Base-by-base conservation (phyloP, 2,888 invertebrate species). In the Margaritifera margaritifera region DNA sequence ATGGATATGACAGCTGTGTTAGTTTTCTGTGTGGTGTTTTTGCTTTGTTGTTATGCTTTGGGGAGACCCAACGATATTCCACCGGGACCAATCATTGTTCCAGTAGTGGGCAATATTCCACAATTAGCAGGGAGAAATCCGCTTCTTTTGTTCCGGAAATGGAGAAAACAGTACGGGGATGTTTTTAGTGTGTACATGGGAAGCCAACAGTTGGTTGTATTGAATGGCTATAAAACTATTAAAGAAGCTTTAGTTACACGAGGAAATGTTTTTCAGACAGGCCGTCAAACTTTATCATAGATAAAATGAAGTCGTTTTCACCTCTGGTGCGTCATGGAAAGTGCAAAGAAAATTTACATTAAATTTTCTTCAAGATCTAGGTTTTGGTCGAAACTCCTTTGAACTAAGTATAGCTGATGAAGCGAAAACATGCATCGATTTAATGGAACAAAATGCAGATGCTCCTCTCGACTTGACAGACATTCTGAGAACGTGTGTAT, bases 321-420 rank as follows among this genome's bases (percentile, higher is more conserved):
- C 54, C 52, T 59, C 60, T 11, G 66, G 66, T 2, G 5, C 52
- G 2, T 58, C n/a, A 60, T 66, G 66, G 66, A 66, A 66, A 31
- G 31, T 51, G n/a, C 25, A 59, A 11, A 58, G 59, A 31, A 25
- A 51, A 31, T 66, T 66, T n/a, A 54, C 54, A 1, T 22, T 66
- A 8, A 54, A 54, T 22, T 42, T 25, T 6, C 66, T 66, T 4
- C 51, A 60, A 27, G 60, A 66, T 54, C 54, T 66, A 15, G 31
- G 31, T 2, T 59, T 66, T 54, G 66, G 66, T 42, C 58, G 60
- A 18, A 60, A 42, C 19, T 60, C 42, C n/a, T 6, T 60, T n/a
- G 66, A 66, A 60, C 59, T 54, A 1, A 51, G 60, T 0, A 66
- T 66, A 51, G 25, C 42, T n/a, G 52, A 50, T 15, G 60, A 66